Evolutionary conservation across 2,113 vertebrate genomes (phyloP), one percentile per base, ranked within the genome.

Genomic region (Phalacrocorax aristotelis): DNA sequence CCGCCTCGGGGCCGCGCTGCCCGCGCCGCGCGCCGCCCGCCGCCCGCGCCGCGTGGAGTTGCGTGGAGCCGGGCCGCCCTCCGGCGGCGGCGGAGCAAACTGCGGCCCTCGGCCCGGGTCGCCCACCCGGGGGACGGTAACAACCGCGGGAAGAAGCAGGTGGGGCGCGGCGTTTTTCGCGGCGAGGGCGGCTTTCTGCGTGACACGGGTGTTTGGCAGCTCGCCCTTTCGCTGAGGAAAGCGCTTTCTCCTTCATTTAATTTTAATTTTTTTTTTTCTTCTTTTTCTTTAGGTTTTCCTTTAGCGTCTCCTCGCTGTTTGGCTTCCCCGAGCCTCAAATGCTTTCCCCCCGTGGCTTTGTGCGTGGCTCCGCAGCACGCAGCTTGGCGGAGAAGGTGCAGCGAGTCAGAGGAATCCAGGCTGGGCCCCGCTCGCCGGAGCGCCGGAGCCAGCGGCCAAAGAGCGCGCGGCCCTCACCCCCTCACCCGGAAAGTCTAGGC

Each of bases 11-110:
- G 38, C 38, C 38, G 38, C 38, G 38, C 38, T 5, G 38, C 38
- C 38, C 38, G 38, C 38, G 38, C 38, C 38, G 38, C 38, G 38
- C 38, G 38, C 38, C 38, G 38, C 38, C 38, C 38, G 38, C 38
- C 38, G 38, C 38, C 38, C 38, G 38, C 38, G 10, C 38, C 38
- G 38, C 38, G 38, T 38, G 38, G 10, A 38, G 13, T 51, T 97
- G 58, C 51, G 57, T 96, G 96, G 98, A 97, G 97, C 97, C 92
- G 94, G 23, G 98, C 95, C 95, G 95, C 98, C 98, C 98, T 97
- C 98, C 98, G 91, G 97, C 96, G 98, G 97, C 76, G 46, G 46
- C 52, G 38, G 62, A 32, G 79, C 85, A 61, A 87, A 95, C 81
- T 83, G 58, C 97, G 69, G 36, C 34, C 36, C 34, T 16, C 3